Conservation (phyloP, 1,140 invertebrate species). For the Nylanderia fulva region DNA sequence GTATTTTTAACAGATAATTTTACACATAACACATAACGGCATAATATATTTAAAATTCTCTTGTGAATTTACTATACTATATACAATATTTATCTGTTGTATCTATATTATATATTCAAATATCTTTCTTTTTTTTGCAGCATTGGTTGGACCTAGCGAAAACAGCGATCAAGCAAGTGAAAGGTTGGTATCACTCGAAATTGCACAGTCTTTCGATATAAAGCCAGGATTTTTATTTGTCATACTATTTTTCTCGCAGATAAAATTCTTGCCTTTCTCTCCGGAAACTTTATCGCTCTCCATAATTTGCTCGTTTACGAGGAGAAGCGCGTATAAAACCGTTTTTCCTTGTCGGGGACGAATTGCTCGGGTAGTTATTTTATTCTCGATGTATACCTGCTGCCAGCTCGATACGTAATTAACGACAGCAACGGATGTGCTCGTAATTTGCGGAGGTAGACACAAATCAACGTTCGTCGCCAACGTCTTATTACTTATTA, state of each 20-base stretch:
- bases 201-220: background rate
- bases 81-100: background rate
- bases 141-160: slow-evolving; percentile 98
- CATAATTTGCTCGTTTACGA: background rate
- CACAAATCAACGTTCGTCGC: background rate
- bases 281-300: background rate
- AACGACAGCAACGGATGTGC: slow-evolving; percentile 7
- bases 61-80: background rate
- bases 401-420: background rate
- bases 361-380: background rate
- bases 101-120: background rate
- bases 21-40: too few species aligned
- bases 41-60: background rate
- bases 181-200: slow-evolving; percentile 89
- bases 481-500: slow-evolving; percentile 20
- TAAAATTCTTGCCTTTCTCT: background rate
- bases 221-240: background rate
- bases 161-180: slow-evolving; percentile 97
- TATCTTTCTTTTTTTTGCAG: slow-evolving; percentile 88
- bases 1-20: background rate
- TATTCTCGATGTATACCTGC: background rate
- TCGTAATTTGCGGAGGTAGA: background rate
- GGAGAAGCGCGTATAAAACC: background rate
- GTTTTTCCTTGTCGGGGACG: background rate
- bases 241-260: background rate